Evolutionary conservation across 2,113 vertebrate species (phyloP).

Genomic region (Silurus glanis): DNA sequence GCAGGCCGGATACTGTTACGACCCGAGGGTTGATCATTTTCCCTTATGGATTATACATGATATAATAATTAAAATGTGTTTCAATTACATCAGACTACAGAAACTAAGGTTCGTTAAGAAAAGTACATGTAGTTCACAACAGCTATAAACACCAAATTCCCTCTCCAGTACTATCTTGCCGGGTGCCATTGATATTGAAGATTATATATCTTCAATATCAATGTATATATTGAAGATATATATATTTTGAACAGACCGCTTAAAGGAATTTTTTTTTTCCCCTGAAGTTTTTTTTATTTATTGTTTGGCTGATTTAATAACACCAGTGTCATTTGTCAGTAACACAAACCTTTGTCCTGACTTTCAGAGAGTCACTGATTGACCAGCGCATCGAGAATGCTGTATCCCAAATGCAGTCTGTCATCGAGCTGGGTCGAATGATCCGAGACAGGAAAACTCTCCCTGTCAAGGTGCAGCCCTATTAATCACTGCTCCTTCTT

Average conservation of each 20-base stretch:
- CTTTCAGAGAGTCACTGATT: slow-evolving; percentile 84
- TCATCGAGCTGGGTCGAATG: slow-evolving; percentile 95
- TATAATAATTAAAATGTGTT: no score
- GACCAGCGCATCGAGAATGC: slow-evolving; percentile 91
- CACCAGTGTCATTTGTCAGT: neutral
- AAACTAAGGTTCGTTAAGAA: no score
- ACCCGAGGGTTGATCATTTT: no score
- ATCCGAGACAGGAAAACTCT: slow-evolving; percentile 95
- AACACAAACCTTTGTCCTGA: neutral
- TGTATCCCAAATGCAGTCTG: slow-evolving; percentile 92
- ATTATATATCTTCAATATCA: no score
- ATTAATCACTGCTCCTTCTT: neutral
- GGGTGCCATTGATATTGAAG: neutral
- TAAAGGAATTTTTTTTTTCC: neutral
- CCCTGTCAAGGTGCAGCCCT: slow-evolving; percentile 85
- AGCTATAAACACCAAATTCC: neutral
- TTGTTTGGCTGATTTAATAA: no score
- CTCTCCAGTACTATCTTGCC: neutral
- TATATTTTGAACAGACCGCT: neutral
- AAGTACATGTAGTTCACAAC: neutral
- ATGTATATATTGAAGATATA: neutral
- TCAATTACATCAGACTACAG: no score
- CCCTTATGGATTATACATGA: no score
- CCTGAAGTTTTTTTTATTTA: neutral
- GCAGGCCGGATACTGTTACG: no score